Conservation (phyloP, 2,888 invertebrate species). For the Cheilosia vernalis region DNA sequence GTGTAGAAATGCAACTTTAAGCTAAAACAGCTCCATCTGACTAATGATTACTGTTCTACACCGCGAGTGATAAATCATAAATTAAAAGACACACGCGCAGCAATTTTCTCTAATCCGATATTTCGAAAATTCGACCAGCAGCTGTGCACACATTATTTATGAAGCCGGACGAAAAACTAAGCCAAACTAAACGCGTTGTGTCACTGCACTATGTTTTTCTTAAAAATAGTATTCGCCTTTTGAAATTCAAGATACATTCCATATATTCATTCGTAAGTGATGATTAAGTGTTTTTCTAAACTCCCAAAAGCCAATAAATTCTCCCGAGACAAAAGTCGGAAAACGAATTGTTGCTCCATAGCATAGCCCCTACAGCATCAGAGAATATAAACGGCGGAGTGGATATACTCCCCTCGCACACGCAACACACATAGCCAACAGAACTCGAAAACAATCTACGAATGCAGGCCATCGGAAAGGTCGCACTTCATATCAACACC, state of each 20-base stretch:
- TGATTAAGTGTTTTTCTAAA: constrained; percentile 68
- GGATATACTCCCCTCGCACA: constrained; percentile 1
- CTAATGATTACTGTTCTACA: constrained; percentile 16
- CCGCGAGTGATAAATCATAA: constrained; percentile 53
- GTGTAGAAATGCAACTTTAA: constrained; percentile 38
- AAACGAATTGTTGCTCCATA: constrained; percentile 62
- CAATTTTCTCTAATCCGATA: constrained; percentile 27
- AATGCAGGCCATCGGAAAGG: constrained; percentile 69
- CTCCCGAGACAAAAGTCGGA: constrained; percentile 33
- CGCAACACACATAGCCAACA: not conserved
- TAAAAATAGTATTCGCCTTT: constrained; percentile 42
- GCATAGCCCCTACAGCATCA: constrained; percentile 53
- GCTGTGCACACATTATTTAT: constrained; percentile 60
- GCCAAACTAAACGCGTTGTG: constrained; percentile 46
- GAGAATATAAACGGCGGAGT: constrained; percentile 8
- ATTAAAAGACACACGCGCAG: constrained; percentile 1
- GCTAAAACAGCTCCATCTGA: not conserved
- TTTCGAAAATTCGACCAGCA: constrained; percentile 51
- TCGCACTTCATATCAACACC: constrained; percentile 69
- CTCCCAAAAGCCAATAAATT: constrained; percentile 67
- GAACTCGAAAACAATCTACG: constrained; percentile 33
- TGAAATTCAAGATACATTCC: constrained; percentile 55
- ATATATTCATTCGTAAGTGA: constrained; percentile 47
- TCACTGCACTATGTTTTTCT: not conserved
- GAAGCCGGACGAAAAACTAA: not conserved